Base-by-base conservation (phyloP, 35 echinoderm and acorn worm genomes). In the Eucidaris tribuloides region DNA sequence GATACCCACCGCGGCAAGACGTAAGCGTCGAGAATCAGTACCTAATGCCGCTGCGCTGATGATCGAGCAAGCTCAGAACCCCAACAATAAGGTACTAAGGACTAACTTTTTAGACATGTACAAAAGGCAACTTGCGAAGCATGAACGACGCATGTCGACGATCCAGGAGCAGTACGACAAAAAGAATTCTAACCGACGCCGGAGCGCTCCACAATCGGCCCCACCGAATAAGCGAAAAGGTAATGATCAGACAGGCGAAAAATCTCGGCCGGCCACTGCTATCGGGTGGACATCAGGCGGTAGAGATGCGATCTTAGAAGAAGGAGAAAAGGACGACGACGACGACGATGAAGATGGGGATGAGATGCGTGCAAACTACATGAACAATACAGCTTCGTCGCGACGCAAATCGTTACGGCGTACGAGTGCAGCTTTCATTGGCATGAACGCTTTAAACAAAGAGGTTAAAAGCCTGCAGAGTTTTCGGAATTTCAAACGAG, bases 101-200 rank as follows among this genome's bases (percentile, higher is more conserved):
- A 91, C 81, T 1, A 91, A 91, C 31, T 91, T 85, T 17, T 34
- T 85, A 23, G 65, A 85, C 19, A 94, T 94, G 86, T 94, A 89
- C 78, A 45, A 85, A 54, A 58, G 38, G 22, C 92, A 94, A 45
- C 17, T 84, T 14, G 76, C 39, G 17, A 85, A 94, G 33, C 92
- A 94, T 39, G 77, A 85, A 30, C 50, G 63, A 42, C 45, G 86
- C 0, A 94, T 94, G 92, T 80, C 60, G 3, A 41, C 59, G 3
- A 81, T 74, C 39, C 29, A 74, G n/a, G 68, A 74, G 11, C 29
- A 74, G 7, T 40, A 36, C 22, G 48, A 11, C n/a, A n/a, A 52
- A 11, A 9, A n/a, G 9, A n/a, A n/a, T n/a, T n/a, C n/a, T n/a
- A 9, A 52, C 9, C 48, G 48, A 9, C 48, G 48, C 48, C 9